These are phyloP conservation scores for Pelodytes ibericus DNA, from an alignment of 2,797 vertebrate species.

Conservation along the genomic window DNA sequence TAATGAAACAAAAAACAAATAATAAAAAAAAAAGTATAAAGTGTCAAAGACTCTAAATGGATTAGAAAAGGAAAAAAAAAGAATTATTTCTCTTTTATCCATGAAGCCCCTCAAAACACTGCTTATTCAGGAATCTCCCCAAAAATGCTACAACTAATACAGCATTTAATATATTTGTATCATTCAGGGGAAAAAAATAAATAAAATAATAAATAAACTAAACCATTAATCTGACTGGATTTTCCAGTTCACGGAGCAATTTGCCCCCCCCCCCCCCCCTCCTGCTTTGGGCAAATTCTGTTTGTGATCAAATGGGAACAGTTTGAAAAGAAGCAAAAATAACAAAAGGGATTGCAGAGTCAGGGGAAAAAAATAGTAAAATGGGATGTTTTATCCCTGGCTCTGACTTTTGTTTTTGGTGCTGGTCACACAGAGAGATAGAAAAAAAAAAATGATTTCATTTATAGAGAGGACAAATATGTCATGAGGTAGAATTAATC, in stretches of 20 bases:
- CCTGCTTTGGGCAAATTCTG: slow-evolving; percentile 58
- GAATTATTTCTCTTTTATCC: too few relatives aligned
- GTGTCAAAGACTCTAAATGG: neutral
- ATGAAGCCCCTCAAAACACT: slow-evolving; percentile 50
- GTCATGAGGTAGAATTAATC: slow-evolving; percentile 82
- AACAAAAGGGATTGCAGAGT: slow-evolving; percentile 61
- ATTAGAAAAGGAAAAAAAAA: slow-evolving; percentile 18
- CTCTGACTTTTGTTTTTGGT: slow-evolving; percentile 68
- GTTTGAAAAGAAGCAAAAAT: slow-evolving; percentile 36
- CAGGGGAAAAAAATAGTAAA: slow-evolving; percentile 70
- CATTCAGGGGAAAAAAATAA: slow-evolving; percentile 60
- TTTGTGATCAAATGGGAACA: slow-evolving; percentile 65
- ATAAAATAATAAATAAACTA: slow-evolving; percentile 69
- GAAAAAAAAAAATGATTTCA: slow-evolving; percentile 79
- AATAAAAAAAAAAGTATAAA: slow-evolving; percentile 4
- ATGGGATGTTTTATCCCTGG: slow-evolving; percentile 67
- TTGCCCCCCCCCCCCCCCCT: slow-evolving; percentile 68
- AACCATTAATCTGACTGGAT: slow-evolving; percentile 73
- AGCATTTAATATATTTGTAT: slow-evolving; percentile 58
- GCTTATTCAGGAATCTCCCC: slow-evolving; percentile 47
- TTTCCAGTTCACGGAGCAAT: slow-evolving; percentile 72
- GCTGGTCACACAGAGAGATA: slow-evolving; percentile 75
- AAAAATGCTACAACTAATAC: slow-evolving; percentile 57
- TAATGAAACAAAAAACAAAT: too few relatives aligned
- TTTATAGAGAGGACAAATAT: slow-evolving; percentile 82